Evolutionary conservation across 2,797 vertebrate species (phyloP).

Genomic region (Malacoctenus gilli): DNA sequence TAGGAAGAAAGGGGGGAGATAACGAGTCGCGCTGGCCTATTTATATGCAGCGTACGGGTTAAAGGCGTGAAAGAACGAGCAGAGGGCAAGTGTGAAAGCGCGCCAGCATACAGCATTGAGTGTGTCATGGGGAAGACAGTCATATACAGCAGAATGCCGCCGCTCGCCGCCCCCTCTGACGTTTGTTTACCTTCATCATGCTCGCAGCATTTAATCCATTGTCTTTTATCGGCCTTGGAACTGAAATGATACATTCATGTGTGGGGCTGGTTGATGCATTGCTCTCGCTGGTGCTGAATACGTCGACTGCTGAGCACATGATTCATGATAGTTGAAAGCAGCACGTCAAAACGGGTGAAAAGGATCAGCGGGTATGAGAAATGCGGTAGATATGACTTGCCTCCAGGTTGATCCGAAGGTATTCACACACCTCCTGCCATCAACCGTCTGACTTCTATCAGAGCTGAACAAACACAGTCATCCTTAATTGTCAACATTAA

Average conservation of each 20-base stretch:
- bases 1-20: constrained; percentile 20
- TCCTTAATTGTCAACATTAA: no score
- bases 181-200: constrained; percentile 37
- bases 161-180: constrained; percentile 11
- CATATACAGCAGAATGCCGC: constrained; percentile 5
- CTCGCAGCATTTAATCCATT: constrained; percentile 34
- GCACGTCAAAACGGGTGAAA: constrained; percentile 11
- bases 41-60: constrained; percentile 26
- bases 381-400: no score
- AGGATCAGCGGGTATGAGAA: background rate
- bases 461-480: no score
- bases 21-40: constrained; percentile 34
- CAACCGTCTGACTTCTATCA: no score
- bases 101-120: constrained; percentile 16
- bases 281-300: constrained; percentile 14
- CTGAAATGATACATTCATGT: constrained; percentile 29
- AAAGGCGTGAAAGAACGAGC: constrained; percentile 41
- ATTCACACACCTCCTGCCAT: no score
- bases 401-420: no score
- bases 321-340: constrained; percentile 22
- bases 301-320: constrained; percentile 8
- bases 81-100: constrained; percentile 42
- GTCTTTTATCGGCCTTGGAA: background rate
- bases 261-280: constrained; percentile 36
- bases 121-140: background rate